These are phyloP conservation scores for Drosophila lacicola DNA, from an alignment of 2,888 invertebrate species.

Conservation along the genomic window DNA sequence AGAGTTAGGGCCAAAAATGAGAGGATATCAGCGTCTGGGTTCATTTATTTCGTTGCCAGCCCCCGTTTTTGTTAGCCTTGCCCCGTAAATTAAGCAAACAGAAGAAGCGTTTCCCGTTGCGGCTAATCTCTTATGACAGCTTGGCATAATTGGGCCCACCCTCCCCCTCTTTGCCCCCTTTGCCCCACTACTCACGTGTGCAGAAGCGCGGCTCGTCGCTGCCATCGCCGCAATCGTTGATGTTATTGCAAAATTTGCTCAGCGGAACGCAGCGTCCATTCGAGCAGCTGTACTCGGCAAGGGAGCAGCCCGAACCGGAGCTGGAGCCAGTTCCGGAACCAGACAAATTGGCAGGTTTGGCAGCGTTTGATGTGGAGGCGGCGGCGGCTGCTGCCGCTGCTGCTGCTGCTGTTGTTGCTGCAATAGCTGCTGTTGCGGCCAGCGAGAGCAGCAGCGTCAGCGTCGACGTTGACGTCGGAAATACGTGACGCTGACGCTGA, in stretches of 20 bases:
- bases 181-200: constrained; percentile 88
- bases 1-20: constrained; percentile 1
- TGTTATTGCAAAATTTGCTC: constrained; percentile 92
- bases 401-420: constrained; percentile 34
- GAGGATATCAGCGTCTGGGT: constrained; percentile 11
- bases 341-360: constrained; percentile 70
- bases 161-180: background rate
- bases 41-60: constrained; percentile 10
- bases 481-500: constrained; percentile 43
- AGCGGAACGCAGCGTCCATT: constrained; percentile 86
- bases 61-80: constrained; percentile 1
- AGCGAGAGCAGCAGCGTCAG: constrained; percentile 58
- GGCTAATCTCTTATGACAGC: constrained; percentile 54
- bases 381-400: constrained; percentile 27
- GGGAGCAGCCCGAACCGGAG: constrained; percentile 75
- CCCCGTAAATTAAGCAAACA: constrained; percentile 44
- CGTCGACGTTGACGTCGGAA: constrained; percentile 51
- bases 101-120: constrained; percentile 23
- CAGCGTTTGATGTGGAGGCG: constrained; percentile 54
- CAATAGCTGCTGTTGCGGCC: constrained; percentile 50
- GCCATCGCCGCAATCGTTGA: constrained; percentile 92
- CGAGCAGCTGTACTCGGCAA: constrained; percentile 84
- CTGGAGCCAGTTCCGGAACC: constrained; percentile 48
- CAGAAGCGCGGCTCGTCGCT: constrained; percentile 93
- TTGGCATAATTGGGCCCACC: constrained; percentile 59